Base-by-base conservation (phyloP, 2,797 vertebrate species). In the Rhinichthys osculus region DNA sequence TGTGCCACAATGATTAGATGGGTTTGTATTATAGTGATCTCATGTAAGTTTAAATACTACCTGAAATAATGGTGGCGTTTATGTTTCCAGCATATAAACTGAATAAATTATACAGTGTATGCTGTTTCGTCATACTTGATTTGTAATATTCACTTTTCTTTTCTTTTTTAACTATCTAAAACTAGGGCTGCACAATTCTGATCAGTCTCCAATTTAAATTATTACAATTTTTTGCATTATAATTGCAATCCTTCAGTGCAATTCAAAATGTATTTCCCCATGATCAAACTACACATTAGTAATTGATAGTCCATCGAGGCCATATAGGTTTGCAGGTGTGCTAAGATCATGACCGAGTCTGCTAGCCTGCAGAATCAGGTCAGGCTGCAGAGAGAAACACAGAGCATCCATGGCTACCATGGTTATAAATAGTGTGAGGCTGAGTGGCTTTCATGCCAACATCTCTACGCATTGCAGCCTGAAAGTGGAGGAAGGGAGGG, bases 381-480 rank as follows among this genome's bases (percentile, higher is more conserved):
- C 88, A 87, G 57, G 52, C 74, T 64, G 62, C 82, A 81, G 82
- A 81, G 50, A 86, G 78, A 85, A 57, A 85, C 52, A 76, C 81
- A 78, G 57, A 91, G 90, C 62, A 91, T 90, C 87, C 84, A 85
- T 85, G 44, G 50, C 85, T 82, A 83, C 19, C 38, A 62, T 62
- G 83, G 87, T 90, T 93, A 94, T 92, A 92, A 93, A 93, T 92
- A 93, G 86, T 78, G 73, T 86, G 87, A 76, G 84, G 69, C 78
- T 84, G 83, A 79, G 85, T 50, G 40, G 72, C 76, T 90, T 85
- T 85, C 66, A 86, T 92, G 85, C 88, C 85, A 88, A 88, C 84
- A 82, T 90, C 90, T 92, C 91, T 83, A 85, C 89, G 87, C 81
- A 89, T 64, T 89, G 44, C 85, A 90, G 87, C 77, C 87, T 47